These are phyloP conservation scores for Tiaroga cobitis DNA, from an alignment of 2,797 vertebrate species.

Conservation along the genomic window DNA sequence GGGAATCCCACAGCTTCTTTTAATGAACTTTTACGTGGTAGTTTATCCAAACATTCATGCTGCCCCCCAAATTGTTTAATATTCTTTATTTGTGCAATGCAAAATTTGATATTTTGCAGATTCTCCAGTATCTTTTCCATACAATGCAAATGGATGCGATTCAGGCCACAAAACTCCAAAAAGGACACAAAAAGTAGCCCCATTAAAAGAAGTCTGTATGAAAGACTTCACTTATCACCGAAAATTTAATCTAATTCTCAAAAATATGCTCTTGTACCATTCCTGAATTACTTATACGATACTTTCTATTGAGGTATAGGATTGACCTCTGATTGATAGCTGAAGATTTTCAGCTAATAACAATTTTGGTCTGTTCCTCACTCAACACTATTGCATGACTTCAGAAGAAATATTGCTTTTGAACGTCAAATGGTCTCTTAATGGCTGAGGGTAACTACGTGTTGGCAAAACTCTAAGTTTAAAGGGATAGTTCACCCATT, in stretches of 20 bases:
- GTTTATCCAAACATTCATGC: background rate
- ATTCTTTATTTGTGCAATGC: background rate
- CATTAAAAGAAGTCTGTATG: background rate
- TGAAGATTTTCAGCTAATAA: background rate
- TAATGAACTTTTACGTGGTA: constrained; percentile 15
- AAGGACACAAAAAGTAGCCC: background rate
- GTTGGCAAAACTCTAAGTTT: background rate
- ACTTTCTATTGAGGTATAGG: background rate
- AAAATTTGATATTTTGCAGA: background rate
- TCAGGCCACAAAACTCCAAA: background rate
- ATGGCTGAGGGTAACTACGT: background rate
- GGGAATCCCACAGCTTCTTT: background rate
- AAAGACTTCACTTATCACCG: no score
- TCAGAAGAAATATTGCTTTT: background rate
- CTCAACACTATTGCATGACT: background rate
- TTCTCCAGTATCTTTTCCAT: background rate
- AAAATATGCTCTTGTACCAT: background rate
- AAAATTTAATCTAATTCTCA: background rate
- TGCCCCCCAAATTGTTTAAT: background rate
- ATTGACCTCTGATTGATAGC: background rate
- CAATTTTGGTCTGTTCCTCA: background rate
- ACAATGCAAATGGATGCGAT: background rate
- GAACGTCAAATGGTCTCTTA: background rate
- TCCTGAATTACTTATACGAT: background rate
- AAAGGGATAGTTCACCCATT: no score